These are phyloP conservation scores for Amiota minor DNA, from an alignment of 2,888 invertebrate genomes.

Conservation along the genomic window DNA sequence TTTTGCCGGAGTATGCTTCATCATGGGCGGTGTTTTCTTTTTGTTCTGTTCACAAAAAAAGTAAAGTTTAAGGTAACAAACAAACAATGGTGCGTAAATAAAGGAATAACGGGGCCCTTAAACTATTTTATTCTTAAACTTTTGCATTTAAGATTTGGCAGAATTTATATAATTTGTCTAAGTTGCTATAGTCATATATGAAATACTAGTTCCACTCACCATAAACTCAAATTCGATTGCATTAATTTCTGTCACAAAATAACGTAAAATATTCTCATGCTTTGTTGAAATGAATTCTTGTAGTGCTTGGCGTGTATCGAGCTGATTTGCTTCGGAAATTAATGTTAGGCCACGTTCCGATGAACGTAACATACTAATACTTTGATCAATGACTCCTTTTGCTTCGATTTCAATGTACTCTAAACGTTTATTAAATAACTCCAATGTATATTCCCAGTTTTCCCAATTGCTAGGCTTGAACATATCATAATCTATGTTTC, in stretches of 20 bases:
- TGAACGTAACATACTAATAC: conserved; percentile 85
- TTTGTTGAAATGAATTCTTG: conserved; percentile 84
- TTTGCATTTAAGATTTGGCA: neutral
- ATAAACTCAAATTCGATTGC: conserved; percentile 81
- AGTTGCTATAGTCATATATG: neutral
- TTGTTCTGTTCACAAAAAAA: conserved; percentile 28
- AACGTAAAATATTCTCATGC: conserved; percentile 87
- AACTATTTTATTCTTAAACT: too few relatives aligned
- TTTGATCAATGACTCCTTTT: conserved; percentile 87
- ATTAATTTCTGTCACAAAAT: conserved; percentile 88
- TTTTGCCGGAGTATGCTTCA: conserved; percentile 85
- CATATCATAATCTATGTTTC: conserved; percentile 87
- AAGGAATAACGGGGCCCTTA: too few relatives aligned
- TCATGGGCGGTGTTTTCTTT: conserved; percentile 73
- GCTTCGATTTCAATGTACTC: conserved; percentile 85
- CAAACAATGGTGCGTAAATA: too few relatives aligned
- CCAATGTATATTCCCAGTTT: conserved; percentile 90
- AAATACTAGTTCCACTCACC: conserved; percentile 73
- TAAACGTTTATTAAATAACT: conserved; percentile 84
- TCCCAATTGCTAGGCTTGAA: conserved; percentile 85
- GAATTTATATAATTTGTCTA: neutral
- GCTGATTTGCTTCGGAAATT: conserved; percentile 84
- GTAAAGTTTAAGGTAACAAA: neutral
- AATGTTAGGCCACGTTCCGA: conserved; percentile 88
- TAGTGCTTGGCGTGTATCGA: conserved; percentile 84